phyloP scores from a whole-genome alignment of 2,113 vertebrate species.

The human (Homo sapiens) region GRCh38 chr7:29920501-29921000 shows the following conservation, averaged over 20 bases:
- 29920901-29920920: background rate
- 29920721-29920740: background rate
- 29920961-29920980: background rate
- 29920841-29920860: background rate
- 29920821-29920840: background rate
- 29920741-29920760: background rate
- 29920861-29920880: background rate
- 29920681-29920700: background rate
- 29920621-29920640: background rate
- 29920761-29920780: background rate
- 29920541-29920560: fast-evolving
- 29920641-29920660: background rate
- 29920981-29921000: background rate
- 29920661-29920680: background rate
- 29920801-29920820: background rate
- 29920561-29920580: background rate
- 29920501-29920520: too few relatives aligned
- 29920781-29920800: background rate
- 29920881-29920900: background rate
- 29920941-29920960: background rate
- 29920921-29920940: background rate
- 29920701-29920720: background rate
- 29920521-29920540: background rate
- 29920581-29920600: background rate
- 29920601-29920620: background rate